Conservation (phyloP, 2,113 vertebrate genomes). For the Chitala chitala region DNA sequence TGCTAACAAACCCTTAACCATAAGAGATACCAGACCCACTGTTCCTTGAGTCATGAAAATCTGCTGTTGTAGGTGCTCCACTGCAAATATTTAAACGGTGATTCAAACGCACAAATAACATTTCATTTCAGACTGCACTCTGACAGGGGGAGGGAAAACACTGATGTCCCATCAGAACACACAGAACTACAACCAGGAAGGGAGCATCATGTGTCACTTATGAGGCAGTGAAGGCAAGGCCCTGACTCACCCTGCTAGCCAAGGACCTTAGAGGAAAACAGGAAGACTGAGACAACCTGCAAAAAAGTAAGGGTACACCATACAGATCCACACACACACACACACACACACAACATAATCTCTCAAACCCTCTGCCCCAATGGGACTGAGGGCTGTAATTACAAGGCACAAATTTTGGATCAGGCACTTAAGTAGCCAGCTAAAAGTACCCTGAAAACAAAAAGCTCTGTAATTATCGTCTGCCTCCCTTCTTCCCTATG, state of each 20-base stretch:
- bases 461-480: conserved; percentile 76
- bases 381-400: conserved; percentile 76
- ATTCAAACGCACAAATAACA: conserved; percentile 24
- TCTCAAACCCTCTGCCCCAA: conserved; percentile 70
- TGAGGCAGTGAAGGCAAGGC: conserved; percentile 23
- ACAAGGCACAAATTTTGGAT: conserved; percentile 75
- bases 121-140: no score
- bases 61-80: no score
- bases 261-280: conserved; percentile 15
- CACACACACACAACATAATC: conserved; percentile 56
- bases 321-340: conserved; percentile 21
- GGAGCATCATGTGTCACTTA: conserved; percentile 12
- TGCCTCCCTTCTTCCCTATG: conserved; percentile 53
- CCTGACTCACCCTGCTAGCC: conserved; percentile 23
- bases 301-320: neutral
- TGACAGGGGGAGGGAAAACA: conserved; percentile 11
- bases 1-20: no score
- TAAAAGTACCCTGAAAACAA: conserved; percentile 73
- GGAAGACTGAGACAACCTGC: neutral
- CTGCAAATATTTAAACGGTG: no score
- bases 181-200: conserved; percentile 28
- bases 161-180: neutral
- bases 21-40: no score
- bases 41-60: no score
- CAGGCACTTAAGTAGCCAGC: conserved; percentile 73